Conservation (phyloP, 1,140 invertebrate species). For the Eriosoma lanigerum region DNA sequence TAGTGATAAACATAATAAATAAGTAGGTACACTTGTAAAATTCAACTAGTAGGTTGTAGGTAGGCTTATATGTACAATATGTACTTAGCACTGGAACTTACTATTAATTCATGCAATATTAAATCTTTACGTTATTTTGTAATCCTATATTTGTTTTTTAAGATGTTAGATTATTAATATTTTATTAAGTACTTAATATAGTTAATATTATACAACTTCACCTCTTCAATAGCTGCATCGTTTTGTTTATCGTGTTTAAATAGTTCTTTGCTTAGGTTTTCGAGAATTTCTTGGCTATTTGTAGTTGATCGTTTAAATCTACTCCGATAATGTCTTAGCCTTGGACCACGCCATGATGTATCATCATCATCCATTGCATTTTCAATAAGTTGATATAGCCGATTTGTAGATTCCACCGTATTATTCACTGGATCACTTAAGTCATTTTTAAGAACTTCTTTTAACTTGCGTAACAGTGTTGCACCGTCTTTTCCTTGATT, state of each 20-base stretch:
- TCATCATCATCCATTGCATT: conserved; percentile 36
- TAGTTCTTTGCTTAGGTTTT: conserved; percentile 19
- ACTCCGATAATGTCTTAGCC: conserved; percentile 36
- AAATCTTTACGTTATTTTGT: too few relatives aligned
- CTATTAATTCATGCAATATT: too few relatives aligned
- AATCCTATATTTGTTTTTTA: too few relatives aligned
- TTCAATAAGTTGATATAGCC: conserved; percentile 28
- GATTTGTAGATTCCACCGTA: background rate
- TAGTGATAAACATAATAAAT: too few relatives aligned
- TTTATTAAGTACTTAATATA: background rate
- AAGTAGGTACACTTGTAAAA: too few relatives aligned
- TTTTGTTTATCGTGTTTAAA: conserved; percentile 34
- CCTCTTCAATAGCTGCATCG: conserved; percentile 42
- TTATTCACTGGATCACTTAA: conserved; percentile 20
- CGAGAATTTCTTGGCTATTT: background rate
- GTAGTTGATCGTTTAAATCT: conserved; percentile 18
- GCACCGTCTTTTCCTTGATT: conserved; percentile 37
- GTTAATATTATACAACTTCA: background rate
- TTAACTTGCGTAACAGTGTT: conserved; percentile 20
- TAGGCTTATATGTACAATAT: too few relatives aligned
- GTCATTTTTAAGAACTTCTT: conserved; percentile 39
- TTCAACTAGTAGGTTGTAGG: too few relatives aligned
- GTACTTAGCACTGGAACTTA: too few relatives aligned
- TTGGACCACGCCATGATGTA: conserved; percentile 22
- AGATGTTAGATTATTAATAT: background rate